Evolutionary conservation across 2,888 invertebrate species (phyloP).

Genomic region (Deilephila elpenor): DNA sequence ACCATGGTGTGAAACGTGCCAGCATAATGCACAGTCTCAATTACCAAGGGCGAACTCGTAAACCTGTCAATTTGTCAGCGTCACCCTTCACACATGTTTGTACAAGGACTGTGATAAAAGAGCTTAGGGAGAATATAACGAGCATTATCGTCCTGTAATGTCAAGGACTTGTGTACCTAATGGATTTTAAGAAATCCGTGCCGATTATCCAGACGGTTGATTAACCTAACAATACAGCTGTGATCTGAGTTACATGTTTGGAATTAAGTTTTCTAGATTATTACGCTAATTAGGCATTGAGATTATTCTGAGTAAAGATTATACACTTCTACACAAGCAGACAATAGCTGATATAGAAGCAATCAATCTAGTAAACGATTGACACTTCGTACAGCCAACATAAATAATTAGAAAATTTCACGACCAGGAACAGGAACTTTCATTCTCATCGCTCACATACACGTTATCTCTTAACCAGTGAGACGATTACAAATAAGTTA

Average conservation of each 20-base stretch:
- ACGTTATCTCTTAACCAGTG: background rate
- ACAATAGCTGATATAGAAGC: too few species aligned
- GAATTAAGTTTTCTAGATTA: background rate
- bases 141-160: constrained; percentile 40
- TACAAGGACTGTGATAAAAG: constrained; percentile 41
- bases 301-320: background rate
- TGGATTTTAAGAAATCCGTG: constrained; percentile 32
- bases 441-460: background rate
- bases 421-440: background rate
- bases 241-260: background rate
- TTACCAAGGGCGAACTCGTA: constrained; percentile 46
- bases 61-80: constrained; percentile 61
- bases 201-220: constrained; percentile 7
- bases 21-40: constrained; percentile 33
- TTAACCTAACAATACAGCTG: background rate
- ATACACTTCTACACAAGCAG: too few species aligned
- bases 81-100: constrained; percentile 46
- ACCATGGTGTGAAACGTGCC: constrained; percentile 35
- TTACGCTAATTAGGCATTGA: background rate
- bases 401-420: too few species aligned
- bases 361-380: too few species aligned
- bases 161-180: constrained; percentile 36
- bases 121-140: constrained; percentile 41
- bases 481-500: background rate
- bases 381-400: too few species aligned